Conservation (phyloP, 1,140 invertebrate genomes). For the Meloidogyne floridensis region DNA sequence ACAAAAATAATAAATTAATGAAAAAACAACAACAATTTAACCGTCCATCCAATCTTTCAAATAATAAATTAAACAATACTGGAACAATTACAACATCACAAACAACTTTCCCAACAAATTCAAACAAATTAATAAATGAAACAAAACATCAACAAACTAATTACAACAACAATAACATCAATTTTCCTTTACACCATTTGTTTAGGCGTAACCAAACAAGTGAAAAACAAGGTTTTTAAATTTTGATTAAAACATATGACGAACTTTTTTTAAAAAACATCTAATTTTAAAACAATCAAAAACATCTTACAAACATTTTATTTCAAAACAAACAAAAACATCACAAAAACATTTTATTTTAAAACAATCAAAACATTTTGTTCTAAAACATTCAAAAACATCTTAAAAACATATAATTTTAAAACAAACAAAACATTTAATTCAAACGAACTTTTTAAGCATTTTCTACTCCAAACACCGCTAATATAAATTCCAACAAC, state of each 20-base stretch:
- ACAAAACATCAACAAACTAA: neutral
- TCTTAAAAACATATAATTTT: neutral
- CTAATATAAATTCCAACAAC: neutral
- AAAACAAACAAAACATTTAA: too few species aligned
- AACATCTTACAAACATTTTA: too few species aligned
- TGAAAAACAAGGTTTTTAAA: too few species aligned
- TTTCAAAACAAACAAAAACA: too few species aligned
- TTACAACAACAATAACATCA: neutral
- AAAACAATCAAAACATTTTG: too few species aligned
- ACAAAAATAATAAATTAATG: neutral
- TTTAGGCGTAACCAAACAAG: constrained; percentile 3
- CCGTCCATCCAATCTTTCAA: neutral
- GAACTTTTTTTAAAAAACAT: too few species aligned
- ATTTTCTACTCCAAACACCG: neutral
- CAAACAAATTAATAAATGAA: neutral
- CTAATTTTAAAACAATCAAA: too few species aligned
- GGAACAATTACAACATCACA: neutral
- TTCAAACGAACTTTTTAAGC: neutral
- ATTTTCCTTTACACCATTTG: constrained; percentile 2
- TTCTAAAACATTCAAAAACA: too few species aligned
- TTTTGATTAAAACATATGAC: too few species aligned
- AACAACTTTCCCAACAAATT: constrained; percentile 9
- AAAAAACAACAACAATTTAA: neutral
- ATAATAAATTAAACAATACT: neutral
- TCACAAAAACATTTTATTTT: too few species aligned